These are phyloP conservation scores for Patiria miniata DNA, from an alignment of 35 echinoderm and acorn worm species.

Conservation along the genomic window DNA sequence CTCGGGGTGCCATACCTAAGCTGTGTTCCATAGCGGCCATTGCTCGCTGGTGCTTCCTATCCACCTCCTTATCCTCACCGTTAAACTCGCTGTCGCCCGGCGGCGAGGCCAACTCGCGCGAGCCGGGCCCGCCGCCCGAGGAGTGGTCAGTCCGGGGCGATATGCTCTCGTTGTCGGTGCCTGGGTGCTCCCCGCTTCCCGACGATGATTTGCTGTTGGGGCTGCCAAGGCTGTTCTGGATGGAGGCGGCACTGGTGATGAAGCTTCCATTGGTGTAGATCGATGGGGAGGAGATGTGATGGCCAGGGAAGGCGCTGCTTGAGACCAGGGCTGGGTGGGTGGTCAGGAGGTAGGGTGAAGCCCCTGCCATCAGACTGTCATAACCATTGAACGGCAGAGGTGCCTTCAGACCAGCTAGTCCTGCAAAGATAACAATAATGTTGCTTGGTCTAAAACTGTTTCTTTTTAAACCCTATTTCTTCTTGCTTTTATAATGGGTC, in stretches of 20 bases:
- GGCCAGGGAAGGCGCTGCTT: conserved; percentile 79
- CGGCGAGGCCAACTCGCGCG: conserved; percentile 34
- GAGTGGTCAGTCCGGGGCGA: conserved; percentile 48
- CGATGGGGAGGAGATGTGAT: conserved; percentile 66
- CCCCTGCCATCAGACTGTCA: conserved; percentile 52
- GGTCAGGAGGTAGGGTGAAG: conserved; percentile 90
- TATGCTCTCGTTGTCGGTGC: conserved; percentile 46
- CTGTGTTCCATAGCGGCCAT: conserved; percentile 82
- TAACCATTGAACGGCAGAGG: conserved; percentile 83
- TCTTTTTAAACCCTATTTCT: too few species aligned
- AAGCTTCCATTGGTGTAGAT: conserved; percentile 50
- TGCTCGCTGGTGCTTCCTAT: conserved; percentile 54
- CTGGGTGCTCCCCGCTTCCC: conserved; percentile 45
- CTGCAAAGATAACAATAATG: not conserved
- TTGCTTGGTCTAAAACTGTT: too few species aligned
- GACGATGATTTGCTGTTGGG: conserved; percentile 58
- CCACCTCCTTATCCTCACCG: conserved; percentile 45
- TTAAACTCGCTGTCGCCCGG: conserved; percentile 36
- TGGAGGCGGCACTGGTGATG: not conserved
- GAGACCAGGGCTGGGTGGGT: conserved; percentile 88
- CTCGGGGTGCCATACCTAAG: conserved; percentile 47
- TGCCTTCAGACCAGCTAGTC: not conserved
- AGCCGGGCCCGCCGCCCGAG: conserved; percentile 11
- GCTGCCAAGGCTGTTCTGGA: conserved; percentile 29
- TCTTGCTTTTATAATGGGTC: too few species aligned